phyloP scores from a whole-genome alignment of 2,888 invertebrate genomes.

The Thymelicus lineola region DNA sequence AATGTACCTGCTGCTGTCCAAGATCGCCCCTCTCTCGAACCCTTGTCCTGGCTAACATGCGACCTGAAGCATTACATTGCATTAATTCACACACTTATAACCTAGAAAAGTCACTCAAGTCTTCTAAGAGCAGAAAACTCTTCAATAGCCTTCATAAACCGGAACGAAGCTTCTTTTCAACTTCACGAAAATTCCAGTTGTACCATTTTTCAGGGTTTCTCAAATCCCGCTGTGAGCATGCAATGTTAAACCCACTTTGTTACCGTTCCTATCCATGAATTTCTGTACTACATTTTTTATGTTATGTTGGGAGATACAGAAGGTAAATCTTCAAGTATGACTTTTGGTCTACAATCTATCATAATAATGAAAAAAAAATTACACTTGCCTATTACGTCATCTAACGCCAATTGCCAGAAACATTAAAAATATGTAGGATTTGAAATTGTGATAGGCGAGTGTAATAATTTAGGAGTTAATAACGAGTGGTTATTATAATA shows the following conservation, averaged over 20 bases:
- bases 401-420: slow-evolving; percentile 18
- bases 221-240: slow-evolving; percentile 2
- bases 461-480: neutral
- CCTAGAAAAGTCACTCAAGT: slow-evolving; percentile 1
- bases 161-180: slow-evolving; percentile 13
- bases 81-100: slow-evolving; percentile 39
- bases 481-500: neutral
- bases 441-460: slow-evolving; percentile 1
- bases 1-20: slow-evolving; percentile 76
- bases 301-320: neutral
- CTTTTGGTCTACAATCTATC: neutral
- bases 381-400: neutral
- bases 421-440: neutral
- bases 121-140: slow-evolving; percentile 3
- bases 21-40: slow-evolving; percentile 67
- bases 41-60: slow-evolving; percentile 78
- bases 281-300: too few species aligned
- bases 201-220: slow-evolving; percentile 2
- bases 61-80: slow-evolving; percentile 64
- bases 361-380: neutral
- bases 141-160: neutral
- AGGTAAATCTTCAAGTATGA: neutral
- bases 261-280: neutral
- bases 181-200: neutral
- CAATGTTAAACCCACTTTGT: neutral